Evolutionary conservation across 2,888 invertebrate genomes (phyloP).

Genomic region (Cephus nigrinus): DNA sequence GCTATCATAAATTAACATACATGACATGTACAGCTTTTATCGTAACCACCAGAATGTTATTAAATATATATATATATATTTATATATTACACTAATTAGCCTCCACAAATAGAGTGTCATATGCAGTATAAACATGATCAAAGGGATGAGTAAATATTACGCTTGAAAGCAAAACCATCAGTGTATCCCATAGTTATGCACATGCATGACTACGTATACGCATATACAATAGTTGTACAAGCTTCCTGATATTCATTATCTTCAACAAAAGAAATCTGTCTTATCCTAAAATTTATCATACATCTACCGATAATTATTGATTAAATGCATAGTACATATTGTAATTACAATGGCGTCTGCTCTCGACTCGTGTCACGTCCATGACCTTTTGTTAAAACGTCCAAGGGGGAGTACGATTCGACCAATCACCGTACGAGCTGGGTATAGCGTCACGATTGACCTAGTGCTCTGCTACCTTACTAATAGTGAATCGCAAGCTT

Average conservation of each 20-base stretch:
- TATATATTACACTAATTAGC: not conserved
- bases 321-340: not conserved
- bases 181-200: not conserved
- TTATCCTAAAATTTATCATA: not conserved
- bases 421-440: not conserved
- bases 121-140: not conserved
- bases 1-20: no score
- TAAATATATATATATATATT: no score
- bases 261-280: not conserved
- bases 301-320: not conserved
- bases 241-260: no score
- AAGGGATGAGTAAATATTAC: not conserved
- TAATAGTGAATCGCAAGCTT: not conserved
- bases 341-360: not conserved
- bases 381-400: not conserved
- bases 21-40: no score
- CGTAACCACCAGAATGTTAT: no score
- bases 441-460: not conserved
- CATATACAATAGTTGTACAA: not conserved
- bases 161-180: not conserved
- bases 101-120: not conserved
- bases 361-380: not conserved
- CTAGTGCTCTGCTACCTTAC: not conserved
- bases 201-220: not conserved
- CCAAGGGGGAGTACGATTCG: not conserved